Evolutionary conservation across 2,113 vertebrate species (phyloP).

Genomic region (Promerops cafer): DNA sequence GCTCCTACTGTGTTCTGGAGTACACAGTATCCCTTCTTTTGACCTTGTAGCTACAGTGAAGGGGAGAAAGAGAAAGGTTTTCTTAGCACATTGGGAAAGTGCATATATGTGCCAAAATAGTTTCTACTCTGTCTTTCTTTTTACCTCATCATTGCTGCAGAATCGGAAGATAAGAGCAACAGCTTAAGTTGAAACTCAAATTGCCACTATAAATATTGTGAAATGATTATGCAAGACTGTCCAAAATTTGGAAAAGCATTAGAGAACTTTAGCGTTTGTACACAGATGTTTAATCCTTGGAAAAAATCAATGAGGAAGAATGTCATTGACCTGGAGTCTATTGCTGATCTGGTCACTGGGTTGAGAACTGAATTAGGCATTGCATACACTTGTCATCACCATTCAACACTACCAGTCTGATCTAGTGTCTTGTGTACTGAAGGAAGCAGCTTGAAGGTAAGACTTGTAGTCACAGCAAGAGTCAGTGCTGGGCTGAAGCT

Average conservation of each 20-base stretch:
- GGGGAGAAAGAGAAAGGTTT: not conserved
- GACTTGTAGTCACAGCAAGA: not conserved
- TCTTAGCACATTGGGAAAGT: not conserved
- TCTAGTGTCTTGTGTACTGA: not conserved
- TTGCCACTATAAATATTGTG: constrained; percentile 58
- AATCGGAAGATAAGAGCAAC: constrained; percentile 20
- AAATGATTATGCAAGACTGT: constrained; percentile 41
- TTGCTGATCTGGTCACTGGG: not conserved
- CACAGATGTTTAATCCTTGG: constrained; percentile 31
- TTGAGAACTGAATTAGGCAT: not conserved
- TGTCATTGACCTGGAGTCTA: constrained; percentile 43
- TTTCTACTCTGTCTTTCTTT: constrained; percentile 2
- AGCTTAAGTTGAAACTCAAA: not conserved
- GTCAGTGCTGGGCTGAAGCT: not conserved
- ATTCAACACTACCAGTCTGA: not conserved
- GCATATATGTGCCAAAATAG: not conserved
- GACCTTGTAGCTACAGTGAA: not conserved
- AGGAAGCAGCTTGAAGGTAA: not conserved
- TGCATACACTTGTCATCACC: not conserved
- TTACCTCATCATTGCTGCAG: not conserved
- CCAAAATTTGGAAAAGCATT: constrained; percentile 48
- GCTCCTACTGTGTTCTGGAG: not conserved
- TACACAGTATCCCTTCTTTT: not conserved
- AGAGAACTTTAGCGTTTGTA: constrained; percentile 16
- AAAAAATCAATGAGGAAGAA: not conserved